Base-by-base conservation (phyloP, 2,888 invertebrate species). In the Strigamia crassipes region DNA sequence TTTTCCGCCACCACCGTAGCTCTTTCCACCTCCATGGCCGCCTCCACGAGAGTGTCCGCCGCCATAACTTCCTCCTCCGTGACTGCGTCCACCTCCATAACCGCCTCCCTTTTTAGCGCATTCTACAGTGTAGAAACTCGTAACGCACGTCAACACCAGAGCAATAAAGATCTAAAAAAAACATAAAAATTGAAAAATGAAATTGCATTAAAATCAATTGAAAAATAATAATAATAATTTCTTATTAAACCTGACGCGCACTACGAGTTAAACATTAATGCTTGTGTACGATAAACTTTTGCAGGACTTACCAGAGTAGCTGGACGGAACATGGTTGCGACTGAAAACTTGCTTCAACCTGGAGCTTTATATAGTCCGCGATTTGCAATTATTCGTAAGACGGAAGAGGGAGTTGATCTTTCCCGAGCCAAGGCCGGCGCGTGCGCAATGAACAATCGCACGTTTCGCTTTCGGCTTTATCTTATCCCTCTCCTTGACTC, bases 341-440 rank as follows among this genome's bases (percentile, higher is more conserved):
- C 12, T 66, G 61, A 18, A 6, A 6, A 21, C 5, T 66, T 23
- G 2, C 3, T 66, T 8, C 2, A 6, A 66, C 61, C 23, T 66
- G 21, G 13, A 6, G 21, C 61, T 66, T 66, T 66, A 66, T 66
- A 66, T 66, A 66, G 18, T 18, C 61, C 61, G 8, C n/a, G 61
- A 21, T 61, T 61, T 21, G 12, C 9, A 15, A 15, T 61, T 61
- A 15, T 61, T 61, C 12, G 5, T 12, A 21, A 23, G 61, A 23
- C 61, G 61, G 61, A 66, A 66, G 61, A 66, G 23, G 18, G 61
- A 66, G 23, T 66, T 66, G 23, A 18, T 66, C 18, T 23, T 66
- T 66, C 61, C 18, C 61, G 23, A 15, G 61, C 61, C 61, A 66
- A 66, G 61, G 61, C 18, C 61, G 61, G 61, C 61, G 61, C 61